Base-by-base conservation (phyloP, 2,797 vertebrate genomes). In the Chaetodon trifasciatus region DNA sequence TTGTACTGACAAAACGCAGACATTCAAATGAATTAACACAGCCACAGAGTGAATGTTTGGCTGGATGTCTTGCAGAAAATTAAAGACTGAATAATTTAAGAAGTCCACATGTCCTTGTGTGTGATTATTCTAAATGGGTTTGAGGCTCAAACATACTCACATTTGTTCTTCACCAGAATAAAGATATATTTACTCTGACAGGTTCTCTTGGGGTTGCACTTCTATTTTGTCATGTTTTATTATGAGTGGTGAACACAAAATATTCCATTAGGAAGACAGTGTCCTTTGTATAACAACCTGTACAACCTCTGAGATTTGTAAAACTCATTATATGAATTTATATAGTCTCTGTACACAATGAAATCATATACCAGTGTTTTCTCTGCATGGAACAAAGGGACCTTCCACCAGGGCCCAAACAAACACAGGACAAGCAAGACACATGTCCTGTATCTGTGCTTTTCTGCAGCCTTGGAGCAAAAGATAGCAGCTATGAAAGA, bases 391-490 rank as follows among this genome's bases (percentile, higher is more conserved):
- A 70, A 70, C n/a, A 83, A 68, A 79, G 53, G 9, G 37, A 57
- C 62, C 50, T 71, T 55, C 46, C 39, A 75, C 37, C 40, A 47
- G 39, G 35, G 58, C 82, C 72, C 52, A 32, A 79, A 68, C 50
- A 70, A 74, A 77, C 57, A 70, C 13, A 64, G 63, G 19, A 86
- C 83, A 71, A 75, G 74, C 82, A 69, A 72, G 47, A 76, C 53
- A 76, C n/a, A 64, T 46, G 37, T 76, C 56, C 35, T 70, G 35
- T 60, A 60, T 23, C 52, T 79, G 37, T n/a, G 72, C 49, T 70
- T 86, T 78, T 79, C 11, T 77, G 71, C 39, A 84, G 52, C 5
- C 66, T 71, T 55, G 71, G 49, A 68, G 64, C 50, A 49, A 68
- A 44, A 66, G 39, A 81, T 77, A 74, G 19, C 21, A 1, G 3